phyloP scores from a whole-genome alignment of 2,888 invertebrate species.

The Limnephilus lunatus region DNA sequence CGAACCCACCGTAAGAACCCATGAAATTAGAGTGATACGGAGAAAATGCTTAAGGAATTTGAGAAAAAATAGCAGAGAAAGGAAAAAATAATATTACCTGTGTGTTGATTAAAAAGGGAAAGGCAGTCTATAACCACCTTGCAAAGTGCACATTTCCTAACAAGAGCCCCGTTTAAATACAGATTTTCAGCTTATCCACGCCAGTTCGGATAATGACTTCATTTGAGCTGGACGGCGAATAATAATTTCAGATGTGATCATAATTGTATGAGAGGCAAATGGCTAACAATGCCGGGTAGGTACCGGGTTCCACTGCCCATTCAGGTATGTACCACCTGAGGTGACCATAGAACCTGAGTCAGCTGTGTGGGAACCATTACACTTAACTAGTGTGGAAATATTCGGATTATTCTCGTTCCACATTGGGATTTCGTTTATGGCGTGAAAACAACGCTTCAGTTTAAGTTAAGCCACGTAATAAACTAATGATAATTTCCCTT shows the following conservation, averaged over 20 bases:
- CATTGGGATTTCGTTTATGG: background rate
- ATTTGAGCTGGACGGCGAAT: conserved; percentile 37
- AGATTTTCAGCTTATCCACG: conserved; percentile 51
- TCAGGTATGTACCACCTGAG: background rate
- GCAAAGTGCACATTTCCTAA: conserved; percentile 13
- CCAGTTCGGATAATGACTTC: conserved; percentile 43
- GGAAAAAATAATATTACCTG: no score
- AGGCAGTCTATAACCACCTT: background rate
- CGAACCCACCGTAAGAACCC: no score
- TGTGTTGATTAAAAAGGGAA: background rate
- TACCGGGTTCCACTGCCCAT: background rate
- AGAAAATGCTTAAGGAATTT: background rate
- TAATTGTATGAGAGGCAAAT: conserved; percentile 33
- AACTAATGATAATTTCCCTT: background rate
- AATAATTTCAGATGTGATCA: conserved; percentile 42
- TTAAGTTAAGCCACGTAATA: background rate
- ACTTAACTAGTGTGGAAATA: background rate
- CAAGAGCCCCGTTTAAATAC: conserved; percentile 44
- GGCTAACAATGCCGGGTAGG: background rate
- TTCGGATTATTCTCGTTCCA: background rate
- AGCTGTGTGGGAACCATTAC: background rate
- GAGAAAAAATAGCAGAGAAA: background rate
- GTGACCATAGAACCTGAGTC: conserved; percentile 8
- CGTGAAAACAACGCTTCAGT: background rate
- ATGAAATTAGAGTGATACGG: background rate